Base-by-base conservation (phyloP, 1,140 invertebrate genomes). In the Zelostemma sp. region DNA sequence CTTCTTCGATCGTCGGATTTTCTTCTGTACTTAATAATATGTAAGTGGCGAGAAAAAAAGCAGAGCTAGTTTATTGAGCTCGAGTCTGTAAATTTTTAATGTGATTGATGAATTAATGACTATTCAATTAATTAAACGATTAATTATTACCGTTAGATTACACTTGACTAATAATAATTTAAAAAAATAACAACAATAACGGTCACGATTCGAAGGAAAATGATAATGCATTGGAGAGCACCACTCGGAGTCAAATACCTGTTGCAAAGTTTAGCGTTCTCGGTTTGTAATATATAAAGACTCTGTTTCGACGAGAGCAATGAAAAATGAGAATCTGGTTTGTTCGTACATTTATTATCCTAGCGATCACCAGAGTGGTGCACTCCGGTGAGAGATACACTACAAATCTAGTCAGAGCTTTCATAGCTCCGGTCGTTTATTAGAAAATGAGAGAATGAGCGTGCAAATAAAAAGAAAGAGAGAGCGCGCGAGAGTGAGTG, bases 61-160 rank as follows among this genome's bases (percentile, higher is more conserved):
- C 48, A 28, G 25, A 28, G 25, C 25, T 28, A 28, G 25, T 4
- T 28, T 4, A 60, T 5, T 53, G 31, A 65, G 67, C 60, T 8
- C 46, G 59, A 51, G 63, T 64, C 64, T 75, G 70, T 75, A 75
- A 62, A 74, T 76, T 76, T 74, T 74, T 57, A 76, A 70, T 74
- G 74, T 72, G 65, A 76, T 74, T 69, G 56, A 35, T 35, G 1
- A 67, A 72, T 48, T 69, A 68, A 66, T 60, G 43, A 73, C 61
- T 73, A 70, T 56, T 70, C 61, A 68, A 75, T 73, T 65, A 62
- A 61, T 65, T 28, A 47, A 56, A 58, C 50, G 60, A 65, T 65
- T 35, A 35, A 6, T 35, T 14, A 70, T 62, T 62, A 70, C 17
- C 53, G 61, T 70, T 70, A 70, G 68, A 70, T 48, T 65, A 61